Evolutionary conservation across 1,140 invertebrate species (phyloP).

Genomic region (Pachyrhynchus sulphureomaculatus): DNA sequence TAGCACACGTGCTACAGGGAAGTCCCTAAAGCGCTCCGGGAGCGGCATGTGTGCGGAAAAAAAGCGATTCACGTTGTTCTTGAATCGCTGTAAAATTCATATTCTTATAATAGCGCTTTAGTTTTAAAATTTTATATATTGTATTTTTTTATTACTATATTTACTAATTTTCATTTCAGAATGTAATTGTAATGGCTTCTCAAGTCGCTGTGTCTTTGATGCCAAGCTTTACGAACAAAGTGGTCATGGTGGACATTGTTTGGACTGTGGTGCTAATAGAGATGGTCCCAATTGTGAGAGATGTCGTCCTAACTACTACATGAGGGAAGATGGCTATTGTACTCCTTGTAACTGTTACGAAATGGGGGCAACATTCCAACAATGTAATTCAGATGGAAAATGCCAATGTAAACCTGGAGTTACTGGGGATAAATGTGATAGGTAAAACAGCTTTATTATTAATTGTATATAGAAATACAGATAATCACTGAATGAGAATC

Average conservation of each 20-base stretch:
- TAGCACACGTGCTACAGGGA: too few relatives aligned
- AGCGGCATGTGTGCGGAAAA: too few relatives aligned
- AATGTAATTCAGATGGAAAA: slow-evolving; percentile 90
- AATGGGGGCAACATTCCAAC: slow-evolving; percentile 81
- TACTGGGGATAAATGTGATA: slow-evolving; percentile 88
- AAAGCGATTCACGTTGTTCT: too few relatives aligned
- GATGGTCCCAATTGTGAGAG: slow-evolving; percentile 94
- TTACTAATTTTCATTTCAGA: slow-evolving; percentile 69
- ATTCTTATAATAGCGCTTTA: too few relatives aligned
- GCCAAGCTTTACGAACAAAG: slow-evolving; percentile 84
- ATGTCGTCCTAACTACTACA: slow-evolving; percentile 89
- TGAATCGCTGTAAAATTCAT: too few relatives aligned
- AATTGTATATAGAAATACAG: too few relatives aligned
- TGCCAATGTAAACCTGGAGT: slow-evolving; percentile 94
- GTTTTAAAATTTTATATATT: too few relatives aligned
- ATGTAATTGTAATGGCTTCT: slow-evolving; percentile 96
- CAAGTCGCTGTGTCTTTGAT: slow-evolving; percentile 94
- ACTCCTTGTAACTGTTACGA: slow-evolving; percentile 85
- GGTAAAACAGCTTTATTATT: too few relatives aligned
- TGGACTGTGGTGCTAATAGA: slow-evolving; percentile 90
- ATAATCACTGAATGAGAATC: too few relatives aligned
- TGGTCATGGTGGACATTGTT: slow-evolving; percentile 96
- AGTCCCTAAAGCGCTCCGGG: too few relatives aligned
- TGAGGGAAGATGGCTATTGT: slow-evolving; percentile 76
- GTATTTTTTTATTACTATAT: too few relatives aligned